Base-by-base conservation (phyloP, 2,113 vertebrate genomes). In the Takifugu bimaculatus region DNA sequence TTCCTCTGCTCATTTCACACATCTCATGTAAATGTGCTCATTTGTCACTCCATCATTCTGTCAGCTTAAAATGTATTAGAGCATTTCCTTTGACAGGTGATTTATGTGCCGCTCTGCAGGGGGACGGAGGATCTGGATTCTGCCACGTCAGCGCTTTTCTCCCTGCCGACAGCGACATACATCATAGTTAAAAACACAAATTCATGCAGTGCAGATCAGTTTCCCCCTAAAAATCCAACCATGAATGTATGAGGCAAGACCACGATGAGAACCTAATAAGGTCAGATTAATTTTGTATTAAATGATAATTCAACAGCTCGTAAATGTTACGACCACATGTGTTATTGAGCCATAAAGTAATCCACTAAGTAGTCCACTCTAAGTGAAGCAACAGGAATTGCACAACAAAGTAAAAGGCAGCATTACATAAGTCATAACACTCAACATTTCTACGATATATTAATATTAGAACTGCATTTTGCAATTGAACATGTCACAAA, bases 1-100 rank as follows among this genome's bases (percentile, higher is more conserved):
- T 78, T 67, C 45, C 26, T 65, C 13, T 28, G 56, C 45, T 51
- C n/a, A 45, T 45, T 13, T 45, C 14, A 45, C 35, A 39, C 35
- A 39, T 11, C 35, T 10, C 35, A 39, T 39, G 35, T 39, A 39
- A 39, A 39, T 10, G 12, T 14, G 12, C 44, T 45, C 44, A 45
- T 45, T 45, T 45, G 35, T 45, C 44, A 45, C 10, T 28, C 11
- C 60, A 26, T 39, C 35, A 39, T 11, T 6, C 42, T 35, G 47
- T 14, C 29, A 26, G 14, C 54, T 6, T 14, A 20, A 6, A 48
- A 26, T 14, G 35, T 32, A 63, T 39, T 9, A 49, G 20, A 39
- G 6, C 26, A 32, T 39, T 50, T 29, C 35, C 3, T 35, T 14
- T 65, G 11, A 53, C 50, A 14, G 5, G 0, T 55, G 49, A 68